Conservation (phyloP, 1,140 invertebrate species). For the Scaptomyza montana region DNA sequence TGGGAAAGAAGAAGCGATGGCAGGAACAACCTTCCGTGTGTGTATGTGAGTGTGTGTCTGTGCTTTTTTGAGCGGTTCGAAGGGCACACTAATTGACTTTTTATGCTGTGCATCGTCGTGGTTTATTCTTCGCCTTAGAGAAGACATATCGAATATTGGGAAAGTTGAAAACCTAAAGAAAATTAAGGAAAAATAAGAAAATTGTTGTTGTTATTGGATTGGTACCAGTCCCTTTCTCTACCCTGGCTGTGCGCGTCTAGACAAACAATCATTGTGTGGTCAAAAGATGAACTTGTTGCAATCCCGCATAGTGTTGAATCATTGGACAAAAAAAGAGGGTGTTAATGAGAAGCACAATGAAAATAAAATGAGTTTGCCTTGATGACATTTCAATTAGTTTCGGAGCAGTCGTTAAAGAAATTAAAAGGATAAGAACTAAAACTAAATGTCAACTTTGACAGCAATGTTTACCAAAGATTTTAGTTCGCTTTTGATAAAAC, state of each 20-base stretch:
- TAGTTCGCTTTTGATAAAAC: neutral
- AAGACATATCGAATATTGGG: neutral
- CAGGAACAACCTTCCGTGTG: neutral
- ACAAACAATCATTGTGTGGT: constrained; percentile 38
- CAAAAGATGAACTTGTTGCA: neutral
- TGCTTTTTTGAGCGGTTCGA: constrained; percentile 9
- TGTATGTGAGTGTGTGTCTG: neutral
- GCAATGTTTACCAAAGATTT: neutral
- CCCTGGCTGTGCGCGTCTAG: constrained; percentile 3
- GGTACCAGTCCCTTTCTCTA: no score
- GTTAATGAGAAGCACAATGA: neutral
- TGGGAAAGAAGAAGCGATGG: no score
- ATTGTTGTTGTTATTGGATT: no score
- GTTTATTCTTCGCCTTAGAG: neutral
- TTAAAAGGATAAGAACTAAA: neutral
- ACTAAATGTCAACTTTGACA: constrained; percentile 1
- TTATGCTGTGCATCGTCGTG: constrained; percentile 34
- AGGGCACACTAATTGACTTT: constrained; percentile 53
- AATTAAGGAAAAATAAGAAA: no score
- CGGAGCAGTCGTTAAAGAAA: neutral
- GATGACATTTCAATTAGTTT: constrained; percentile 21
- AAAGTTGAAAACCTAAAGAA: no score
- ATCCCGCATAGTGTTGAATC: constrained; percentile 4
- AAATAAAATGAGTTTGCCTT: neutral
- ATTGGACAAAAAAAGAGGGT: neutral